Conservation (phyloP, 1,140 invertebrate species). For the Metaphire vulgaris region DNA sequence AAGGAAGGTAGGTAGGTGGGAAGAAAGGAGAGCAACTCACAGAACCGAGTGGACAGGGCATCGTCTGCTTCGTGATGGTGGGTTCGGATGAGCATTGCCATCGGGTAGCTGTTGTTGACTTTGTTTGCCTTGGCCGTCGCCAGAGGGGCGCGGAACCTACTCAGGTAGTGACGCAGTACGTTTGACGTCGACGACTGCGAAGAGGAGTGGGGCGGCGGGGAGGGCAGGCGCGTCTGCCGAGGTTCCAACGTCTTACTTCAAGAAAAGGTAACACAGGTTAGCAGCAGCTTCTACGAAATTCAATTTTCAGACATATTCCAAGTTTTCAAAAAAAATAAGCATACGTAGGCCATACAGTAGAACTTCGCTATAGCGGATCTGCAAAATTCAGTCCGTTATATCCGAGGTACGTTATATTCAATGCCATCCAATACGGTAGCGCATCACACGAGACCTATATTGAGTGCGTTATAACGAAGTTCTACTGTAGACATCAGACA, state of each 20-base stretch:
- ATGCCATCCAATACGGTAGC: too few species aligned
- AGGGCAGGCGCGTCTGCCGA: neutral
- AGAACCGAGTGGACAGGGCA: neutral
- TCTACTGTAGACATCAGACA: too few species aligned
- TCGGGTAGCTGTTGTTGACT: neutral
- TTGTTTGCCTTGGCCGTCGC: neutral
- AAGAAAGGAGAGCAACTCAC: too few species aligned
- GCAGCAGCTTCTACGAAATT: too few species aligned
- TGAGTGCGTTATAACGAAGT: too few species aligned
- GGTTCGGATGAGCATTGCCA: neutral
- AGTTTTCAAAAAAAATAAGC: neutral
- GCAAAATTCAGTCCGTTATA: too few species aligned
- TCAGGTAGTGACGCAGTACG: neutral
- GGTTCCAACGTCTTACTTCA: neutral
- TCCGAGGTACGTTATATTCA: too few species aligned
- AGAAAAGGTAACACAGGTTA: too few species aligned
- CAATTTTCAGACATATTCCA: neutral
- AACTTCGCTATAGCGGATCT: too few species aligned
- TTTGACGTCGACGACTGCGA: neutral
- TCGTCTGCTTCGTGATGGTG: neutral
- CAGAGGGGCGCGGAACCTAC: neutral
- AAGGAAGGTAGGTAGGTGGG: too few species aligned
- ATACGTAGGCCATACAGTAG: too few species aligned
- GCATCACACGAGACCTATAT: too few species aligned
- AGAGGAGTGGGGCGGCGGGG: neutral